Percentiles rank a stretch among this genome's conserved stretches.
These are phyloP conservation scores for Apodemia zela DNA, from an alignment of 2,888 invertebrate genomes.

Conservation along the genomic window DNA sequence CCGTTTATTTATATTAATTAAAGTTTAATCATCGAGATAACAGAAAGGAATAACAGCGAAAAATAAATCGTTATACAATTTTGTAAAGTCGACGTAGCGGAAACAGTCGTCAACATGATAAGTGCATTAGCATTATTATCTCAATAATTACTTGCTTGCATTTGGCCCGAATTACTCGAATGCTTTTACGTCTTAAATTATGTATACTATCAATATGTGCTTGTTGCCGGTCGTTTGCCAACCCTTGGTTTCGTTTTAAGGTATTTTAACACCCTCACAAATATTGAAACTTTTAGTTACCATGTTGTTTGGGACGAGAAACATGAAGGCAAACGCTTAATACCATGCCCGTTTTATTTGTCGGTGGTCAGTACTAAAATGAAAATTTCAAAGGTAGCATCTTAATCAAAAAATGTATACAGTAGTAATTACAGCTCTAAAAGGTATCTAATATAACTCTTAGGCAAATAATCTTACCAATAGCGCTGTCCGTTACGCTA, in stretches of 20 bases:
- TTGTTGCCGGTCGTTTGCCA: slow-evolving; percentile 42
- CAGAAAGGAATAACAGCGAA: slow-evolving; percentile 15
- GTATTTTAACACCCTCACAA: slow-evolving; percentile 47
- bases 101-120: slow-evolving; percentile 75
- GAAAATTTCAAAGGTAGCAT: slow-evolving; percentile 52
- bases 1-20: slow-evolving; percentile 5
- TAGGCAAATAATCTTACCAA: slow-evolving; percentile 32
- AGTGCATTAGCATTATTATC: slow-evolving; percentile 81
- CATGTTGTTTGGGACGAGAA: slow-evolving; percentile 35
- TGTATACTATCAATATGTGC: slow-evolving; percentile 48
- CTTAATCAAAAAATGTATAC: slow-evolving; percentile 60
- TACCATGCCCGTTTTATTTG: slow-evolving; percentile 47
- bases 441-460: slow-evolving; percentile 39
- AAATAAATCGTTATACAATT: slow-evolving; percentile 51
- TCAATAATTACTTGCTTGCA: slow-evolving; percentile 77
- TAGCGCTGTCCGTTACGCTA: slow-evolving; percentile 33
- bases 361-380: slow-evolving; percentile 49
- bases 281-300: slow-evolving; percentile 69
- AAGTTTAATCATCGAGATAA: slow-evolving; percentile 4
- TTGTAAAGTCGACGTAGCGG: slow-evolving; percentile 48
- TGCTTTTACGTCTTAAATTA: slow-evolving; percentile 62
- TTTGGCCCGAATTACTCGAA: slow-evolving; percentile 64
- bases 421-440: slow-evolving; percentile 50
- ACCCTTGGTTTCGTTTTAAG: slow-evolving; percentile 39
- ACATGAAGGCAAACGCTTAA: slow-evolving; percentile 50